These are phyloP conservation scores for Tauraco erythrolophus DNA, from an alignment of 2,113 vertebrate genomes.

Conservation along the genomic window DNA sequence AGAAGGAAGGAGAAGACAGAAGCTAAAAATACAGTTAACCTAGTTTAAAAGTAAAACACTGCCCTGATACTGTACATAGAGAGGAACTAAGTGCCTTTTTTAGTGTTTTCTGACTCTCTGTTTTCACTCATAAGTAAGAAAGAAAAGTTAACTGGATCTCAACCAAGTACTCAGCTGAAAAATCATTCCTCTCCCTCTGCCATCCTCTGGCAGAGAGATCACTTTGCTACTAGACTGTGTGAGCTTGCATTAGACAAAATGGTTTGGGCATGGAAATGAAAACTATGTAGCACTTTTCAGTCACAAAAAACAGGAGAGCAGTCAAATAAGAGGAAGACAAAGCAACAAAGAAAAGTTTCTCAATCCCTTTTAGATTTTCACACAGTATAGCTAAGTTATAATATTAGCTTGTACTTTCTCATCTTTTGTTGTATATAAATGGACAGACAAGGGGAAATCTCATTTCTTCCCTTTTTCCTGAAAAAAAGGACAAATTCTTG, in stretches of 20 bases:
- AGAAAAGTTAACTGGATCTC: background rate
- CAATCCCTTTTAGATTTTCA: background rate
- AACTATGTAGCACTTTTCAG: background rate
- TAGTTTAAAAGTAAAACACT: conserved; percentile 19
- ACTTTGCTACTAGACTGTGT: background rate
- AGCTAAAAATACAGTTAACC: conserved; percentile 17
- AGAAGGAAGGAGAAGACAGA: background rate
- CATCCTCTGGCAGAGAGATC: background rate
- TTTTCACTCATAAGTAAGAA: background rate
- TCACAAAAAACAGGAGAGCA: background rate
- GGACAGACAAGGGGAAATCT: background rate
- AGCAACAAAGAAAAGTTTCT: background rate
- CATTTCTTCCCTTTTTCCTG: background rate
- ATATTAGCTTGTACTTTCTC: background rate
- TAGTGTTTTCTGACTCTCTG: background rate
- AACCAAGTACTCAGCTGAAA: background rate
- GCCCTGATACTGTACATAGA: background rate
- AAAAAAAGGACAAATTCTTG: background rate
- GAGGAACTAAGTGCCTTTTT: background rate
- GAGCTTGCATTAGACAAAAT: background rate
- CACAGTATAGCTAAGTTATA: background rate
- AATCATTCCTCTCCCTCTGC: background rate
- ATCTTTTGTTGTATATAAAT: background rate
- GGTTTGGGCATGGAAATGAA: background rate
- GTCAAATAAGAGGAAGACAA: background rate